phyloP scores from a whole-genome alignment of 2,113 vertebrate genomes.

The Hiodon tergisus region DNA sequence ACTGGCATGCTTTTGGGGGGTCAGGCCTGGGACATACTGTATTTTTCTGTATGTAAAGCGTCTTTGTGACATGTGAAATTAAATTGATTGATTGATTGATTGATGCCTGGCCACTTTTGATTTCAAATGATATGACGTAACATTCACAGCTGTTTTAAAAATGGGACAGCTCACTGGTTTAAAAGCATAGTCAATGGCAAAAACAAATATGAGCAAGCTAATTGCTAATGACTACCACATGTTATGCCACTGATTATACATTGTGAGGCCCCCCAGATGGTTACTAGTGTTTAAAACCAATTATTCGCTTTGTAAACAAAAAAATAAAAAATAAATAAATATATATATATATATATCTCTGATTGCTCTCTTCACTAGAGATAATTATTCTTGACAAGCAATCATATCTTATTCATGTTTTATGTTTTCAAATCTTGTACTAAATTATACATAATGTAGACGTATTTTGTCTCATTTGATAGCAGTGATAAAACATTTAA shows the following conservation, averaged over 20 bases:
- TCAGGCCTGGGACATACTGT: too few relatives aligned
- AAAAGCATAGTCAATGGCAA: background rate
- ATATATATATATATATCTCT: background rate
- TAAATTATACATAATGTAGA: background rate
- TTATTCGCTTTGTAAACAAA: constrained; percentile 7
- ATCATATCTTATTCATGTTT: constrained; percentile 16
- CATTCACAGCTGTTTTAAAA: too few relatives aligned
- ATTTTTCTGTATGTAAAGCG: too few relatives aligned
- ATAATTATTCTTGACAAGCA: constrained; percentile 4
- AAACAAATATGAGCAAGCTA: background rate
- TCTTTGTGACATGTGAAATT: too few relatives aligned
- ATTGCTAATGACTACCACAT: background rate
- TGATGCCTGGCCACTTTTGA: too few relatives aligned
- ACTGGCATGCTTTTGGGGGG: too few relatives aligned
- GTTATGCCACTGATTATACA: constrained; percentile 18
- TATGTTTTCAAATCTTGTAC: constrained; percentile 16
- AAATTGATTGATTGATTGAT: too few relatives aligned
- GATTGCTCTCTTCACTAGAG: constrained; percentile 19
- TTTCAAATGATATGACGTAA: too few relatives aligned
- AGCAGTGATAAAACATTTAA: background rate
- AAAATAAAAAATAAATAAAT: constrained; percentile 1
- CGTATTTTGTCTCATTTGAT: background rate
- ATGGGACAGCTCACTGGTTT: background rate
- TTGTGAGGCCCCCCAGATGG: constrained; percentile 5
- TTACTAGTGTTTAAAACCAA: constrained; percentile 10